phyloP scores from a whole-genome alignment of 2,888 invertebrate species.

The Aquatica leii region DNA sequence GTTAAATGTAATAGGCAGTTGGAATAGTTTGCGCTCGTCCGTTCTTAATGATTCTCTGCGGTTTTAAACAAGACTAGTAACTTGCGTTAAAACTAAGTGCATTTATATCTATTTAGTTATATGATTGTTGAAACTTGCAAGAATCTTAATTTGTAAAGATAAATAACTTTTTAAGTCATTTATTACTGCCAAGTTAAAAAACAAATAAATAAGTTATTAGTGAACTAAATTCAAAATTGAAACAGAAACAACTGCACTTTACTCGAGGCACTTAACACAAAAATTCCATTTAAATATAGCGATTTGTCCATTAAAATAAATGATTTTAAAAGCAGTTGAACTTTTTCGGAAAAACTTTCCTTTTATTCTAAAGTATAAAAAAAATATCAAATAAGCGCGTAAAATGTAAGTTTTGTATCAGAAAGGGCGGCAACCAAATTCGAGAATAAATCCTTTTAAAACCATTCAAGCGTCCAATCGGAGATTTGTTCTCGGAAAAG shows the following conservation, averaged over 20 bases:
- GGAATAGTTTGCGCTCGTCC: conserved; percentile 28
- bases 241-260: conserved; percentile 40
- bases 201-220: conserved; percentile 24
- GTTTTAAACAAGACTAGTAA: conserved; percentile 50
- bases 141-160: no score
- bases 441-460: conserved; percentile 34
- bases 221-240: conserved; percentile 45
- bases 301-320: conserved; percentile 51
- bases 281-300: conserved; percentile 52
- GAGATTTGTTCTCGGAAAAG: conserved; percentile 47
- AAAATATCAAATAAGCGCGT: conserved; percentile 26
- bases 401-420: conserved; percentile 30
- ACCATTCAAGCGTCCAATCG: conserved; percentile 49
- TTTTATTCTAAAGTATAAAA: conserved; percentile 39
- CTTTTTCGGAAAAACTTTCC: conserved; percentile 43
- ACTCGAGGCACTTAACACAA: conserved; percentile 50
- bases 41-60: conserved; percentile 52
- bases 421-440: conserved; percentile 21
- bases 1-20: conserved; percentile 54
- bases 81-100: conserved; percentile 50
- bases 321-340: conserved; percentile 49
- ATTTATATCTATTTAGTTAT: conserved; percentile 50
- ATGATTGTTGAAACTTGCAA: conserved; percentile 7
- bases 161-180: neutral
- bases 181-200: conserved; percentile 6